These are phyloP conservation scores for Condylostylus longicornis DNA, from an alignment of 1,140 invertebrate species.

Conservation along the genomic window DNA sequence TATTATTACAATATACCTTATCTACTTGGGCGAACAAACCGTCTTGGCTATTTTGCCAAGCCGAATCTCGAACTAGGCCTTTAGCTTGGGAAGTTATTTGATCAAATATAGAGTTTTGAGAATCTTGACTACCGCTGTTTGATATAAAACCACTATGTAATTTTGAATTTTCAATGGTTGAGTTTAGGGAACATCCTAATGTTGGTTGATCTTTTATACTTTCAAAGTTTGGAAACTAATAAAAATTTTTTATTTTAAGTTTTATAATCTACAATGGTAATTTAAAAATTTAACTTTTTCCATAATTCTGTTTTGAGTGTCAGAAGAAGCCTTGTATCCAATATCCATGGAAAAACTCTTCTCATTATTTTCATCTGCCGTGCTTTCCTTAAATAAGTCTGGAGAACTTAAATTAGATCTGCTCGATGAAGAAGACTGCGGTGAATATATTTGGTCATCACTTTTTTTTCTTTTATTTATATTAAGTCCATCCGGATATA, in stretches of 20 bases:
- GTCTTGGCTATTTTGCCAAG: constrained; percentile 75
- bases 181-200: no score
- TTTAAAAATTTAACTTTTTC: no score
- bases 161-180: no score
- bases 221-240: constrained; percentile 1
- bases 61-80: constrained; percentile 68
- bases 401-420: constrained; percentile 53
- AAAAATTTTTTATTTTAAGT: not conserved
- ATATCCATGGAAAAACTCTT: no score
- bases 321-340: no score
- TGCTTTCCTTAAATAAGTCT: not conserved
- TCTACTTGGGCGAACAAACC: constrained; percentile 79
- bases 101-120: constrained; percentile 67
- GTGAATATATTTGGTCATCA: constrained; percentile 39
- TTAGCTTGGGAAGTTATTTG: constrained; percentile 75
- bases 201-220: no score
- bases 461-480: constrained; percentile 30
- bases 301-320: no score
- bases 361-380: not conserved
- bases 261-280: no score
- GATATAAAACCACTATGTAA: constrained; percentile 35
- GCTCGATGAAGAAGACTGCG: constrained; percentile 47
- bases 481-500: constrained; percentile 48
- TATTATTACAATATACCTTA: constrained; percentile 44
- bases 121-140: constrained; percentile 46